Evolutionary conservation across 2,113 vertebrate genomes (phyloP).

Genomic region (Rhinolophus ferrumequinum): DNA sequence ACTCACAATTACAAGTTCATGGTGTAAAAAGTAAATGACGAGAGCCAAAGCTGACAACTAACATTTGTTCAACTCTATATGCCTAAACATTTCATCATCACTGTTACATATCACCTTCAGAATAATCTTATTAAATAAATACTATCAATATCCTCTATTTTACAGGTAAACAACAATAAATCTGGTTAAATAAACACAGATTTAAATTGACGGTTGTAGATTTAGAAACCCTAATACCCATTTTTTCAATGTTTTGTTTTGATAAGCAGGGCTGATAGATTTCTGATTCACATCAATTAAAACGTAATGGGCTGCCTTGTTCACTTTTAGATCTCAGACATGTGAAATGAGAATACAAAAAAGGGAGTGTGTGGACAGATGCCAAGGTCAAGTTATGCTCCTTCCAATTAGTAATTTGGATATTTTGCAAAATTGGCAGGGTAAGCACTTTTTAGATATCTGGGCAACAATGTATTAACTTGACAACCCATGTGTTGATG

Average conservation of each 20-base stretch:
- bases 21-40: not conserved
- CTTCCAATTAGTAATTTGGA: not conserved
- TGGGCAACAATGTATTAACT: not conserved
- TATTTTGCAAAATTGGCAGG: not conserved
- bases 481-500: not conserved
- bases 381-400: not conserved
- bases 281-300: not conserved
- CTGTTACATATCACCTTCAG: not conserved
- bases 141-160: not conserved
- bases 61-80: not conserved
- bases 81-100: not conserved
- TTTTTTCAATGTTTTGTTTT: not conserved
- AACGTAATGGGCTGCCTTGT: no score
- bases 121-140: not conserved
- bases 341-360: not conserved
- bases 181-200: not conserved
- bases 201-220: not conserved
- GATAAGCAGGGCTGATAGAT: not conserved
- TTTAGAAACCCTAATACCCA: not conserved
- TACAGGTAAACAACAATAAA: not conserved
- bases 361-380: not conserved
- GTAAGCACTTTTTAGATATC: not conserved
- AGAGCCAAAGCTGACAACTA: not conserved
- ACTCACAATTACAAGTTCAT: not conserved
- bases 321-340: not conserved